Base-by-base conservation (phyloP, 2,113 vertebrate species). In the Corapipo altera region DNA sequence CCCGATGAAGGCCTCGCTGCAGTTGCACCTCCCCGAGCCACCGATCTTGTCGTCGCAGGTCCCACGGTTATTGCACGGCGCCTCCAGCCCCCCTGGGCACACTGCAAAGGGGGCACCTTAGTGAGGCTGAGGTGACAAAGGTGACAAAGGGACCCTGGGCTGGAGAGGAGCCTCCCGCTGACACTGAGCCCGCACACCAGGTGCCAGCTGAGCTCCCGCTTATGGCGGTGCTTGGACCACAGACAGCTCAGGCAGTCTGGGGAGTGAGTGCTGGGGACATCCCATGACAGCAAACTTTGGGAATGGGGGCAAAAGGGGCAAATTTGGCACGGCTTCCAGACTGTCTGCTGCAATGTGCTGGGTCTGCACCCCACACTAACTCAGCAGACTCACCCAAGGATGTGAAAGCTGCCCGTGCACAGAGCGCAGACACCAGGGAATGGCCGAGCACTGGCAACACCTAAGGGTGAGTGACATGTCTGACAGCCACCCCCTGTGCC, bases 1-100 rank as follows among this genome's bases (percentile, higher is more conserved):
- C 54, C 99, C 99, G 5, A 64, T 75, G 97, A 99, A 99, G 12
- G 98, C 98, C 6, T 11, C 2, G 5, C 59, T 82, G 92, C 99
- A 99, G 21, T 22, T 85, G 61, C 99, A 99, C 3, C 8, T 54
- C 28, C 99, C 99, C 0, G 97, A 98, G 52, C 98, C 98, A 0
- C 17, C 5, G 4, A 94, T 57, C 37, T 98, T 98, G 19, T 99
- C 99, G 0, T 95, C 35, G 4, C 99, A 99, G 9, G 88, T 49
- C 0, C 99, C 99, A 3, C 97, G 98, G 54, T 96, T 89, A 30
- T 95, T 70, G 71, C 99, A 99, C 0, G 99, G 99, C 0, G 98
- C 97, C 86, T 98, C 98, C 61, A 98, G 69, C 11, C 99, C 99
- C 1, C 99, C 99, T 0, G 99, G 98, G 84, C 99, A 99, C 4